Evolutionary conservation across 2,113 vertebrate species (phyloP).

Genomic region (Cheirogaleus medius): DNA sequence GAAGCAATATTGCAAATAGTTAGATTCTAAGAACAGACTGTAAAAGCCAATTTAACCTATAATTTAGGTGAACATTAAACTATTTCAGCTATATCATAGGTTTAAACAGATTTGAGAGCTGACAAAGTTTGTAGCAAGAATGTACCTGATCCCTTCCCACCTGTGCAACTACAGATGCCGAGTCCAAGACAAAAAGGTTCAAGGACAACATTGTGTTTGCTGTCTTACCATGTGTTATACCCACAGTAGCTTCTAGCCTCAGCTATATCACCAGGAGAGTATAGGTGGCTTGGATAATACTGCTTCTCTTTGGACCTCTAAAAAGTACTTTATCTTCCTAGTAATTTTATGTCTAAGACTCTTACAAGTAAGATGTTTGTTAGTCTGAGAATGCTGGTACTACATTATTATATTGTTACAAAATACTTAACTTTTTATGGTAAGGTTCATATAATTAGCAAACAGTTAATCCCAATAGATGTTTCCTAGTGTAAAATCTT

Average conservation of each 20-base stretch:
- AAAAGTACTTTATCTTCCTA: neutral
- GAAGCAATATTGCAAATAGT: slow-evolving; percentile 8
- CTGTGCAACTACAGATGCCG: neutral
- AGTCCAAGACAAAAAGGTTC: neutral
- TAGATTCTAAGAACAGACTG: neutral
- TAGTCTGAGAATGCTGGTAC: neutral
- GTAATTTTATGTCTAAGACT: neutral
- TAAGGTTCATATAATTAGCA: neutral
- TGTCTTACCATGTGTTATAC: accelerated
- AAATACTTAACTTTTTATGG: slow-evolving; percentile 16
- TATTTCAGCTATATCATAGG: neutral
- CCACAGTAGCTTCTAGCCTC: neutral
- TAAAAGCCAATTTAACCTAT: neutral
- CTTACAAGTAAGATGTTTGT: neutral
- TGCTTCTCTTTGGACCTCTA: neutral
- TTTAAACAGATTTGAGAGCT: neutral
- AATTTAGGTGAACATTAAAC: neutral
- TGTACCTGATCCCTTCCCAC: neutral
- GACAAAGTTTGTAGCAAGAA: neutral
- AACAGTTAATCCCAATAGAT: neutral
- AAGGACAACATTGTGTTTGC: neutral
- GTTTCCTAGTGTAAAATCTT: slow-evolving; percentile 20
- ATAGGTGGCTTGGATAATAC: neutral
- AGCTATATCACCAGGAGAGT: neutral
- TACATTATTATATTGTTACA: slow-evolving; percentile 3